Percentiles rank a stretch among this genome's conserved stretches.
phyloP scores from a whole-genome alignment of 2,113 vertebrate genomes.

The Gymnobelideus leadbeateri region DNA sequence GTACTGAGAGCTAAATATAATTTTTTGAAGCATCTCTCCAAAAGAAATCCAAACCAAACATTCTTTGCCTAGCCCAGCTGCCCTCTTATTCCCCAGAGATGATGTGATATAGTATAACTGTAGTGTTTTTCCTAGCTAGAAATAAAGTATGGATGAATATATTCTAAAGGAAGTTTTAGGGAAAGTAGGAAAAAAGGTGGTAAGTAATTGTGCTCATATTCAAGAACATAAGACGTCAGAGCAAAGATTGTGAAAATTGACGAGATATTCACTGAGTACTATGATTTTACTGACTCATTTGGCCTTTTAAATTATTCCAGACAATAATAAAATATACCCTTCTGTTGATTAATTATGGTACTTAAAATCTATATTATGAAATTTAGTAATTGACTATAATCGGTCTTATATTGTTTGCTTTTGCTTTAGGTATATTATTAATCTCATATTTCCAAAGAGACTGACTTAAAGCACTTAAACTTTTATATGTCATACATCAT shows the following conservation, averaged over 20 bases:
- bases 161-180: background rate
- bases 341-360: background rate
- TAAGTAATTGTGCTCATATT: background rate
- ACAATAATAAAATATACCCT: background rate
- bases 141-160: background rate
- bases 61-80: background rate
- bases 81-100: background rate
- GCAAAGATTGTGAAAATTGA: background rate
- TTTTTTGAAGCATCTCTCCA: slow-evolving; percentile 7
- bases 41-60: slow-evolving; percentile 27
- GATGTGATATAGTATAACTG: background rate
- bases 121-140: background rate
- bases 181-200: background rate
- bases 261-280: background rate
- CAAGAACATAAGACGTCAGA: background rate
- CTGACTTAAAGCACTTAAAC: background rate
- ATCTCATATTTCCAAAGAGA: background rate
- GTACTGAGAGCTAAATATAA: slow-evolving; percentile 8
- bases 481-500: background rate
- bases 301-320: background rate
- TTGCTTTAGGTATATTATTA: background rate
- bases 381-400: background rate
- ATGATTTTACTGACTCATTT: background rate
- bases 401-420: background rate
- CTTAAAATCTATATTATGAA: background rate